Conservation (phyloP, 2,113 vertebrate genomes). For the Oncorhynchus tshawytscha region DNA sequence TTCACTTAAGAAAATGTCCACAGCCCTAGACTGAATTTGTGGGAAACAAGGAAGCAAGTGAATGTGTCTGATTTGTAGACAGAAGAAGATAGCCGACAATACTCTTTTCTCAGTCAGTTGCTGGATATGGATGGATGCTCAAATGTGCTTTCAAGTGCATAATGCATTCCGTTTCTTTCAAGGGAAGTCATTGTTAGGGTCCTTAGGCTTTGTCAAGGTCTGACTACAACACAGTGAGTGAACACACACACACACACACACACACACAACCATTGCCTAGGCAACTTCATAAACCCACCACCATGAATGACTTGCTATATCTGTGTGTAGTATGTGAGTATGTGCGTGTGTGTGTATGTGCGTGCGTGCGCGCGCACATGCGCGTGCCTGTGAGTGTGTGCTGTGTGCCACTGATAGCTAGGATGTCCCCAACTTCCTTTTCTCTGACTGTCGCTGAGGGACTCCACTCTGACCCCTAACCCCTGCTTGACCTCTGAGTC, state of each 20-base stretch:
- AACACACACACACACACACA: too few species aligned
- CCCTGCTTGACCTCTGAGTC: neutral
- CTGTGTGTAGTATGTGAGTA: neutral
- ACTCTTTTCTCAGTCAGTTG: slow-evolving; percentile 25
- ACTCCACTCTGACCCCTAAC: slow-evolving; percentile 36
- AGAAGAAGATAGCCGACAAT: slow-evolving; percentile 25
- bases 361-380: neutral
- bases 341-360: neutral
- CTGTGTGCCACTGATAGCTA: neutral
- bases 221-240: too few species aligned
- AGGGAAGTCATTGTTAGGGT: too few species aligned
- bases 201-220: too few species aligned
- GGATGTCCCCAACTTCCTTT: slow-evolving; percentile 42
- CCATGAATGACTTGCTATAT: too few species aligned
- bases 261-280: too few species aligned
- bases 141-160: neutral
- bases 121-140: neutral
- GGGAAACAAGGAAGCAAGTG: slow-evolving; percentile 40
- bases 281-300: too few species aligned
- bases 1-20: slow-evolving; percentile 45
- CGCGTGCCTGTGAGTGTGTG: neutral
- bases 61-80: slow-evolving; percentile 43
- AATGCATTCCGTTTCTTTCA: too few species aligned
- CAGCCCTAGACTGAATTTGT: slow-evolving; percentile 43
- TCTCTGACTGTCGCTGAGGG: slow-evolving; percentile 31